Conservation (phyloP, 2,113 vertebrate genomes). For the Reinhardtius hippoglossoides region DNA sequence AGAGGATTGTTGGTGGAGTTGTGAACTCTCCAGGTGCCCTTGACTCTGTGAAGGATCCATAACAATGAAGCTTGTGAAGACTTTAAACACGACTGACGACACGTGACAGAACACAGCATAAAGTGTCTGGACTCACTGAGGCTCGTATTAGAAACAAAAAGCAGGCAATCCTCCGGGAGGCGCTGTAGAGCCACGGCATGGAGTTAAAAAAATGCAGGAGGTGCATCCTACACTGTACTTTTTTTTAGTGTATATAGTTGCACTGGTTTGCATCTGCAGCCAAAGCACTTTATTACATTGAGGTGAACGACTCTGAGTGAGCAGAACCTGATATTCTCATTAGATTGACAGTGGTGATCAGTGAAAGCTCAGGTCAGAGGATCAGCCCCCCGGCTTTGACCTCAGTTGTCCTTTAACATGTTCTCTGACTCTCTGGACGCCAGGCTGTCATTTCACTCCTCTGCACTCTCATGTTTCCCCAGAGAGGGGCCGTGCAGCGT, state of each 20-base stretch:
- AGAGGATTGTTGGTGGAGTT: too few species aligned
- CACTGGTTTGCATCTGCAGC: background rate
- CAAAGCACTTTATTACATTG: background rate
- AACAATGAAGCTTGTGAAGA: too few species aligned
- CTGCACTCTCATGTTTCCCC: conserved; percentile 61
- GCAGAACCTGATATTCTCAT: conserved; percentile 34
- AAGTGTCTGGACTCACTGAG: too few species aligned
- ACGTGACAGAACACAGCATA: too few species aligned
- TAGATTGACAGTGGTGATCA: conserved; percentile 20
- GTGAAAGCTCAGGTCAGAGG: conserved; percentile 22
- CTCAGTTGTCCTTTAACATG: conserved; percentile 57
- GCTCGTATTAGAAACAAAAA: background rate
- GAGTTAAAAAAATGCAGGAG: background rate
- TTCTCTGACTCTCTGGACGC: conserved; percentile 55
- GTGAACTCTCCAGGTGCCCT: too few species aligned
- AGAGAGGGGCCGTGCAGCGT: conserved; percentile 47
- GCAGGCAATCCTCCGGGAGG: background rate
- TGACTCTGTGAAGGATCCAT: too few species aligned
- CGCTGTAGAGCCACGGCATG: background rate
- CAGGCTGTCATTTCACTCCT: conserved; percentile 52
- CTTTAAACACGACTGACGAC: too few species aligned
- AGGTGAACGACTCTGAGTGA: background rate
- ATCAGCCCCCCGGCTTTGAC: conserved; percentile 44
- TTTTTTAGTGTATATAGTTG: background rate
- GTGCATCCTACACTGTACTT: background rate